These are phyloP conservation scores for Fragum whitleyi DNA, from an alignment of 2,888 invertebrate genomes.

Conservation along the genomic window DNA sequence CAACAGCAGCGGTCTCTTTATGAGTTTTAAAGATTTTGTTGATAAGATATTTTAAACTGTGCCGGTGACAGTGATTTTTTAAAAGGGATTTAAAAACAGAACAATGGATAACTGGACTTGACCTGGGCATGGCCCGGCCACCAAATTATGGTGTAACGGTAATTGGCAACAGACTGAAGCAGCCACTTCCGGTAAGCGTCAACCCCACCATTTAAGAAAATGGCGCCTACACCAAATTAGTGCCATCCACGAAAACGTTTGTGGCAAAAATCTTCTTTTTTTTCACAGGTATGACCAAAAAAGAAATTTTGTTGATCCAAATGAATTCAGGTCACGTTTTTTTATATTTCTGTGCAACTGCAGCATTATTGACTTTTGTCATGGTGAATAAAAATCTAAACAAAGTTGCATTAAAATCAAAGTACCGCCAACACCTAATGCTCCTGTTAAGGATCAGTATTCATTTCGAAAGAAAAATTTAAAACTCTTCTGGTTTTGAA, in stretches of 20 bases:
- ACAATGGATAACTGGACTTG: conserved; percentile 34
- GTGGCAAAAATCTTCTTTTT: no score
- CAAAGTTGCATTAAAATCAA: no score
- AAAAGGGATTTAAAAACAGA: conserved; percentile 10
- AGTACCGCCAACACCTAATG: no score
- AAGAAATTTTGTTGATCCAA: no score
- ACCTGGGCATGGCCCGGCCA: conserved; percentile 50
- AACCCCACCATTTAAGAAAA: conserved; percentile 32
- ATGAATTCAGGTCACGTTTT: no score
- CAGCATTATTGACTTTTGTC: no score
- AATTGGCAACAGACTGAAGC: conserved; percentile 55
- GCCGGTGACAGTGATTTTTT: neutral
- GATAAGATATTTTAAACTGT: conserved; percentile 1
- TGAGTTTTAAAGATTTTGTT: conserved; percentile 3
- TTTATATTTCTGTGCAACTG: no score
- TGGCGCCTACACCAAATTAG: conserved; percentile 30
- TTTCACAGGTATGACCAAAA: no score
- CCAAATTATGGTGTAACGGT: conserved; percentile 60
- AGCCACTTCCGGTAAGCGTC: conserved; percentile 51
- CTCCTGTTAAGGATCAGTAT: no score
- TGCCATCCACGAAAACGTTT: neutral
- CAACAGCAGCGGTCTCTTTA: neutral
- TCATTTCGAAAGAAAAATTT: no score
- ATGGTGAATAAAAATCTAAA: no score
- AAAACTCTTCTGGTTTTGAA: no score